Evolutionary conservation across 1,140 invertebrate genomes (phyloP).

Genomic region (Portunus trituberculatus): DNA sequence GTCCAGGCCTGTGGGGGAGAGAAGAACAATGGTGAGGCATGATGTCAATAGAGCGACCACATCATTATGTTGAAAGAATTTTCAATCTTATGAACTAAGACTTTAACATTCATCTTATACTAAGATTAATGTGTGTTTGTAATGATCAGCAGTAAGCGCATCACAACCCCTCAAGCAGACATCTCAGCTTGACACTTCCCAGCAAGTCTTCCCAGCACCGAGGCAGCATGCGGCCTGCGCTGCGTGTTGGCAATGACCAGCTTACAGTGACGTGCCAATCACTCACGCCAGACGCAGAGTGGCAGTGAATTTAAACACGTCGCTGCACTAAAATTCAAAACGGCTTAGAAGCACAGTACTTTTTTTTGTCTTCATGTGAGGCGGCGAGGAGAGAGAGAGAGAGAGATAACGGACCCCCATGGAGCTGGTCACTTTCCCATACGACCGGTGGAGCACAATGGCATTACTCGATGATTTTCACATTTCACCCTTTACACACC

Average conservation of each 20-base stretch:
- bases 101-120: neutral
- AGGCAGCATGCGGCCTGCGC: neutral
- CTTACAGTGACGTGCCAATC: neutral
- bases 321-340: neutral
- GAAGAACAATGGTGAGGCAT: neutral
- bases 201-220: neutral
- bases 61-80: neutral
- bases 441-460: conserved; percentile 60
- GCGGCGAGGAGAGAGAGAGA: neutral
- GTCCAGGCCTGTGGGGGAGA: conserved; percentile 62
- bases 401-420: neutral
- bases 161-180: neutral
- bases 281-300: neutral
- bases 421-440: conserved; percentile 56
- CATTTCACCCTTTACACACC: conserved; percentile 73
- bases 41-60: neutral
- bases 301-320: neutral
- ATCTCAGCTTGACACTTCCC: neutral
- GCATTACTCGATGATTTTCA: conserved; percentile 70
- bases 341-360: neutral
- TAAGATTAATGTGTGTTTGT: neutral
- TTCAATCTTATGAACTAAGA: neutral
- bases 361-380: neutral
- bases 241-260: neutral
- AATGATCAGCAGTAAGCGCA: neutral